Base-by-base conservation (phyloP, 2,113 vertebrate species). In the Cnemophilus loriae region DNA sequence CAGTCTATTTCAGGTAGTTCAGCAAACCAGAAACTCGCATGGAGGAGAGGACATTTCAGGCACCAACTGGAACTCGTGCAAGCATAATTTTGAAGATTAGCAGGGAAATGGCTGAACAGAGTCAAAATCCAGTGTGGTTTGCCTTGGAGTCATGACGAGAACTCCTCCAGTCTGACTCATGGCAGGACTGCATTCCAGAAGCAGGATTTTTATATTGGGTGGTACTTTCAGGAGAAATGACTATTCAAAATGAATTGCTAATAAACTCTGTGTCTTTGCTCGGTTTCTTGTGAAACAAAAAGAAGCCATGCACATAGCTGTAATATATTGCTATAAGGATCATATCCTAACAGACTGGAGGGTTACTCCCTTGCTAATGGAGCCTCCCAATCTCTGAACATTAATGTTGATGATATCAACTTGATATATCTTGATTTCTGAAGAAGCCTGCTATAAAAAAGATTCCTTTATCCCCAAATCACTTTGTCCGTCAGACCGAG, bases 111-210 rank as follows among this genome's bases (percentile, higher is more conserved):
- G 39, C 15, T 69, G 21, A 47, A 41, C 33, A 83, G 83, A 80
- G 55, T 73, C 37, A 55, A 41, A 70, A 95, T 39, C 39, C 61
- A 73, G 33, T 37, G 42, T 56, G 42, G 74, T 89, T 94, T 83
- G 77, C 81, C 86, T 83, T 11, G 46, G 44, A 56, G 35, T 75
- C 21, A 7, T 22, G 13, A 77, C 21, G 65, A 33, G 49, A 90
- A 88, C 69, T 90, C 87, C 83, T 90, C 59, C 46, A 53, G 39
- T 15, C 6, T 57, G 61, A 91, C 89, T 96, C 89, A 90, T 3
- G 12, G 80, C 65, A 94, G 77, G 91, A 91, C 16, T 46, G 6
- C 60, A 87, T 96, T 97, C 89, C 93, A 94, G 75, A 95, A 93
- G 24, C 15, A 50, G 33, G 70, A 80, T 59, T 92, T 88, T 88